These are phyloP conservation scores for Agonopterix arenella DNA, from an alignment of 2,888 invertebrate genomes.

Conservation along the genomic window DNA sequence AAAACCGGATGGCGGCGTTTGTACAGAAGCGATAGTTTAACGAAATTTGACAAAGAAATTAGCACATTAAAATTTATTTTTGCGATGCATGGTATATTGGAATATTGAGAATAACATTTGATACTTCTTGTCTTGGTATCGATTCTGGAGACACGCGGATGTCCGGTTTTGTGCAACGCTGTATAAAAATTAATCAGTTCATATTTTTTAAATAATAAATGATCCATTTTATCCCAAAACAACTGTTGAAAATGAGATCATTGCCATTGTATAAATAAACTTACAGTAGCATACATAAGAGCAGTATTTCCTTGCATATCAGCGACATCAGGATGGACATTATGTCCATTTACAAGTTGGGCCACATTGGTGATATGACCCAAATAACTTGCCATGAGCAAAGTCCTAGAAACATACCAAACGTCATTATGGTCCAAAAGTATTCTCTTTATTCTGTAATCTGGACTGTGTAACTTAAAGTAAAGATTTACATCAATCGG, in stretches of 20 bases:
- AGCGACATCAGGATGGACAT: slow-evolving; percentile 64
- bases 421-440: too few relatives aligned
- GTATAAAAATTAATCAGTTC: background rate
- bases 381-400: slow-evolving; percentile 54
- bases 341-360: slow-evolving; percentile 44
- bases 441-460: background rate
- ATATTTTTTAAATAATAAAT: background rate
- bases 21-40: too few relatives aligned
- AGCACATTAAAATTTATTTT: too few relatives aligned
- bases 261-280: slow-evolving; percentile 14
- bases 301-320: slow-evolving; percentile 74
- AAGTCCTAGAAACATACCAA: slow-evolving; percentile 30
- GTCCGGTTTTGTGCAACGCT: background rate
- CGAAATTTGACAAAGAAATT: too few relatives aligned
- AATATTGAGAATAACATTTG: too few relatives aligned
- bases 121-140: too few relatives aligned
- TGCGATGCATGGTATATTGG: too few relatives aligned
- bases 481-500: background rate
- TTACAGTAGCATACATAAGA: slow-evolving; percentile 71
- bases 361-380: slow-evolving; percentile 42
- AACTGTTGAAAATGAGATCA: too few relatives aligned
- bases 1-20: too few relatives aligned
- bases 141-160: too few relatives aligned
- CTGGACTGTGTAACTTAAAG: background rate
- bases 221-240: too few relatives aligned